Conservation (phyloP, 2,888 invertebrate species). For the Calliopum simillimum region DNA sequence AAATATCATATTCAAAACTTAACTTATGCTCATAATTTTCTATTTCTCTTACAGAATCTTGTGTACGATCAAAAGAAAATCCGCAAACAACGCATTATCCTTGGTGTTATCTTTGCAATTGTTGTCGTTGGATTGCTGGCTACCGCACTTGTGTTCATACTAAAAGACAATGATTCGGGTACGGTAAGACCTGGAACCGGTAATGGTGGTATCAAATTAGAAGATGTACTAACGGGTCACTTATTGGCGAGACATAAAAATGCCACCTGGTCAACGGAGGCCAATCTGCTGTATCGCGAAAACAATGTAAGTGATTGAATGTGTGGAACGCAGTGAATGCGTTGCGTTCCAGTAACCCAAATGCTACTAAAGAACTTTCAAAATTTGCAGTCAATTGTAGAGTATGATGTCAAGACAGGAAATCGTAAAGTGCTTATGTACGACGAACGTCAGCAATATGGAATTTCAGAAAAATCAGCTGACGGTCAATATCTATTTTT, state of each 20-base stretch:
- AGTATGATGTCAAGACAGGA: constrained; percentile 54
- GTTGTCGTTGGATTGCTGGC: constrained; percentile 71
- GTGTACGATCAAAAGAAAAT: constrained; percentile 71
- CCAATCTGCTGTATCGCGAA: constrained; percentile 74
- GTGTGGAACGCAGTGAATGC: not conserved
- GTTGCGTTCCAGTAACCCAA: constrained; percentile 34
- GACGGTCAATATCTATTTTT: constrained; percentile 75
- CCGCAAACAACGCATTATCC: constrained; percentile 70
- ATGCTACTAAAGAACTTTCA: constrained; percentile 43
- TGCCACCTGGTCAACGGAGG: constrained; percentile 83
- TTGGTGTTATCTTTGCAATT: constrained; percentile 71
- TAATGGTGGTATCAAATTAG: constrained; percentile 70
- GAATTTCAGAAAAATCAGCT: constrained; percentile 72
- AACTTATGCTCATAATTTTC: too few relatives aligned
- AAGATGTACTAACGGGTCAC: constrained; percentile 78
- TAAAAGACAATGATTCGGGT: constrained; percentile 61
- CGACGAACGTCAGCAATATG: constrained; percentile 54
- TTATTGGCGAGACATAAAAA: constrained; percentile 78
- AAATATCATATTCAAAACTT: too few relatives aligned
- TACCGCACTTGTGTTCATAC: constrained; percentile 72
- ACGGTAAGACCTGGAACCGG: constrained; percentile 30
- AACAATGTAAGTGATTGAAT: constrained; percentile 51
- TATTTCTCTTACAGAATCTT: constrained; percentile 70
- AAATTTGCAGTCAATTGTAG: constrained; percentile 56
- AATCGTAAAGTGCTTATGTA: constrained; percentile 49